A percentile compares a stretch with the other conserved stretches of the same genome.
Conservation (phyloP, 2,113 vertebrate species). For the Pristiophorus japonicus region DNA sequence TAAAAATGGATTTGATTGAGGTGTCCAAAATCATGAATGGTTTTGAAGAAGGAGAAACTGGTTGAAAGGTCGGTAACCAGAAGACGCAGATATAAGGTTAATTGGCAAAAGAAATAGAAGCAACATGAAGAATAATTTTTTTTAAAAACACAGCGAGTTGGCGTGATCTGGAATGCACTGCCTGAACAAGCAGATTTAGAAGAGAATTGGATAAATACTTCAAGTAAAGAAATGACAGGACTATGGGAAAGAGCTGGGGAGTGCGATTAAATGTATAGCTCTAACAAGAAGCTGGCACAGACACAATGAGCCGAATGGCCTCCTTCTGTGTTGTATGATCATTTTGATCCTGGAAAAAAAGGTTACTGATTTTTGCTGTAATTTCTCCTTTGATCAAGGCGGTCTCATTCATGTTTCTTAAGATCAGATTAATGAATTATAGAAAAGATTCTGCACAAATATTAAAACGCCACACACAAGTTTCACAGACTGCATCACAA, state of each 20-base stretch:
- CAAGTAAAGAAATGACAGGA: not conserved
- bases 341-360: not conserved
- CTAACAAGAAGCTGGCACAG: not conserved
- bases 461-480: not conserved
- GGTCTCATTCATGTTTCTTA: not conserved
- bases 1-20: not conserved
- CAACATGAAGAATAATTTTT: too few species aligned
- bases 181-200: too few species aligned
- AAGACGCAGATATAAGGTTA: too few species aligned
- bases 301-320: not conserved
- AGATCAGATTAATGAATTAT: not conserved
- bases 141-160: not conserved
- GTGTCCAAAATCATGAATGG: too few species aligned
- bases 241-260: not conserved
- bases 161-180: too few species aligned
- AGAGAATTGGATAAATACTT: too few species aligned
- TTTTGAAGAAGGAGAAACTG: too few species aligned
- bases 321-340: not conserved
- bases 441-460: not conserved
- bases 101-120: not conserved
- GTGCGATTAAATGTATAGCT: not conserved
- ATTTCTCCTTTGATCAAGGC: not conserved
- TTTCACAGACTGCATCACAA: not conserved
- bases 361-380: not conserved
- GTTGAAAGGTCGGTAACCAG: not conserved